phyloP scores from a whole-genome alignment of 2,113 vertebrate genomes.

The Limnothrissa miodon region DNA sequence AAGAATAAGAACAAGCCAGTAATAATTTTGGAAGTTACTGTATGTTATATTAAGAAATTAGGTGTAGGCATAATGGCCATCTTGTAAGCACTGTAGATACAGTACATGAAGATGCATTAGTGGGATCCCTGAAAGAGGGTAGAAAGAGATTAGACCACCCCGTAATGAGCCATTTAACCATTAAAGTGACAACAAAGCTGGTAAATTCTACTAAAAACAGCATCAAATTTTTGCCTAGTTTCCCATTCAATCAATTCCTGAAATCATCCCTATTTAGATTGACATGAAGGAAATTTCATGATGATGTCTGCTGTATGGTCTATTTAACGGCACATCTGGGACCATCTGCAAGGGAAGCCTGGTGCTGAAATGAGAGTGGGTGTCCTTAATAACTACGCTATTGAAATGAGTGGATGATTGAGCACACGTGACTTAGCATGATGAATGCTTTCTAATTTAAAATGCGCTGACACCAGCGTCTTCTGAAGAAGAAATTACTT shows the following conservation, averaged over 20 bases:
- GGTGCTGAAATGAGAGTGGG: background rate
- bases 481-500: conserved; percentile 1
- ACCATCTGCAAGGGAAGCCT: background rate
- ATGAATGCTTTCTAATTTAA: conserved; percentile 5
- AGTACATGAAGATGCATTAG: too few species aligned
- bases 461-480: background rate
- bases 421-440: conserved; percentile 13
- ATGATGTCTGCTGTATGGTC: background rate
- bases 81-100: too few species aligned
- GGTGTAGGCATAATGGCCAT: too few species aligned
- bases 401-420: conserved; percentile 13
- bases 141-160: too few species aligned
- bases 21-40: too few species aligned
- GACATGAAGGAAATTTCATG: background rate
- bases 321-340: background rate
- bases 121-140: too few species aligned
- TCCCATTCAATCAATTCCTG: background rate
- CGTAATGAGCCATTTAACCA: too few species aligned
- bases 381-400: background rate
- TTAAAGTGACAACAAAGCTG: too few species aligned
- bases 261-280: background rate
- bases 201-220: too few species aligned
- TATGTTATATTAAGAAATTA: too few species aligned
- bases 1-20: too few species aligned
- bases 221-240: too few species aligned